These are phyloP conservation scores for Eristalis tenax DNA, from an alignment of 2,888 invertebrate genomes.

Conservation along the genomic window DNA sequence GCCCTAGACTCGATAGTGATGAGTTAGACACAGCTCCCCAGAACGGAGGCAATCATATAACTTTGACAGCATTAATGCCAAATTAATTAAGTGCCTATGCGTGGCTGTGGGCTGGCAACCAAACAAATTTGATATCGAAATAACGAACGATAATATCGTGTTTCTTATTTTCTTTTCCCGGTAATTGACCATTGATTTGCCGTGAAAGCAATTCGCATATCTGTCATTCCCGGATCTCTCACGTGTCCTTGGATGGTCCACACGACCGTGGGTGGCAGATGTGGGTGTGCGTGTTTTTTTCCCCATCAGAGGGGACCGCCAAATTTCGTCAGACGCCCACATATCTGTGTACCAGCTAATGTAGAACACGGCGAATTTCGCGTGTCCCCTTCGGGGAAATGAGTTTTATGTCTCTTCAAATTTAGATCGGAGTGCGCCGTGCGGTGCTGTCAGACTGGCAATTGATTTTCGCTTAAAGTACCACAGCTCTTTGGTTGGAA, in stretches of 20 bases:
- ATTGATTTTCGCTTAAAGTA: neutral
- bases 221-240: constrained; percentile 9
- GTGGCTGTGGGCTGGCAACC: neutral
- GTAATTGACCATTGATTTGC: constrained; percentile 29
- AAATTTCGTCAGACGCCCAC: neutral
- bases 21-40: neutral
- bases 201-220: constrained; percentile 2
- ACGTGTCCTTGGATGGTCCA: neutral
- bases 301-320: neutral
- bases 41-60: neutral
- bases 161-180: constrained; percentile 1
- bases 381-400: neutral
- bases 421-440: neutral
- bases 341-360: neutral
- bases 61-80: neutral
- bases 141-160: neutral
- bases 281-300: neutral
- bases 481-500: neutral
- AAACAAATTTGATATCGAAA: neutral
- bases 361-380: neutral
- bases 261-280: neutral
- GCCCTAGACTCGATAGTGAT: neutral
- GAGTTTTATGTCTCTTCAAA: neutral
- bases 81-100: constrained; percentile 1
- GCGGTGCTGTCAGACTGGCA: neutral